phyloP scores from a whole-genome alignment of 2,113 vertebrate genomes.

The Ibidorhyncha struthersii region DNA sequence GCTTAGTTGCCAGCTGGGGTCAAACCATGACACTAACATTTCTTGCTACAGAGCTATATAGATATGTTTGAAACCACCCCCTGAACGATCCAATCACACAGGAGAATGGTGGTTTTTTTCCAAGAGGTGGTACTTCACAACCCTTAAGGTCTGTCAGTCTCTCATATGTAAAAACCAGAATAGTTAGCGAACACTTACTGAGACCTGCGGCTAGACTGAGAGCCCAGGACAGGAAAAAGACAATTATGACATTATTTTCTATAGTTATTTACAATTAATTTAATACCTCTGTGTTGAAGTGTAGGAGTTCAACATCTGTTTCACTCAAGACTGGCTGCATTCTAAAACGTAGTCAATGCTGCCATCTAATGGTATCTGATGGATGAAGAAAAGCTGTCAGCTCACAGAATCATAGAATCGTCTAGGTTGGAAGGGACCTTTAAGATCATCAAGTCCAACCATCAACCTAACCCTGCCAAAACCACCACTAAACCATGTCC shows the following conservation, averaged over 20 bases:
- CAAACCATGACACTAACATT: neutral
- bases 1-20: neutral
- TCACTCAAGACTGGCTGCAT: neutral
- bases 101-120: neutral
- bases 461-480: no score
- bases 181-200: neutral
- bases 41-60: neutral
- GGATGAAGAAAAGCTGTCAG: neutral
- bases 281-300: neutral
- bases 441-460: no score
- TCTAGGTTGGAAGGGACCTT: no score
- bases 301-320: rapidly evolving
- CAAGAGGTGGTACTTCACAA: no score
- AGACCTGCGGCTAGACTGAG: neutral
- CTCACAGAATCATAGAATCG: no score
- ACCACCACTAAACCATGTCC: no score
- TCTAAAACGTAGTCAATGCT: slow-evolving; percentile 17
- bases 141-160: neutral
- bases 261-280: neutral
- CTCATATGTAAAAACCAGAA: neutral
- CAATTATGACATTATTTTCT: neutral
- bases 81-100: neutral
- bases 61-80: neutral
- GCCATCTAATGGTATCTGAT: slow-evolving; percentile 46
- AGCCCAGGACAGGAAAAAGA: neutral